Evolutionary conservation across 1,140 invertebrate genomes (phyloP).

Genomic region (Macrocentrus cingulum): DNA sequence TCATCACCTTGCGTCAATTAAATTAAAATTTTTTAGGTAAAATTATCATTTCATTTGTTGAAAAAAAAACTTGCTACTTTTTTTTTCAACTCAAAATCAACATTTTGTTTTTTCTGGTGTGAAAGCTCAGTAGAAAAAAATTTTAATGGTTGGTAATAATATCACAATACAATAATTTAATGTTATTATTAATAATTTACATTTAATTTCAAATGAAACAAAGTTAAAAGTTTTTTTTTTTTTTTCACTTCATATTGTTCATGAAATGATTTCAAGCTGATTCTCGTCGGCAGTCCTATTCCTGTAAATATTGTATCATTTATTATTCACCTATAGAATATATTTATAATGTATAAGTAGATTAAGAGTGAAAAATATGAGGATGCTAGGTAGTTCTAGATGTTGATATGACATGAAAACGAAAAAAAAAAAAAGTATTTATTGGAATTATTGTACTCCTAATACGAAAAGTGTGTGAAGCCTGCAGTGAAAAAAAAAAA

Average conservation of each 20-base stretch:
- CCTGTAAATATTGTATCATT: slow-evolving; percentile 53
- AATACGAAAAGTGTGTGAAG: background rate
- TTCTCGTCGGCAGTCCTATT: slow-evolving; percentile 38
- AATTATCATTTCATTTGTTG: no score
- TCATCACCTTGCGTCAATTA: no score
- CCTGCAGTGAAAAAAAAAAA: no score
- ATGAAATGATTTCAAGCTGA: slow-evolving; percentile 29
- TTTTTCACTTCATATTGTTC: background rate
- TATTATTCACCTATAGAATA: slow-evolving; percentile 42
- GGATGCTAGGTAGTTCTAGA: slow-evolving; percentile 33
- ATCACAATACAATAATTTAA: no score
- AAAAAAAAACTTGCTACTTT: no score
- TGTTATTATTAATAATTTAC: no score
- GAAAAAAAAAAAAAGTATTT: slow-evolving; percentile 40
- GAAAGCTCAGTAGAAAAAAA: no score
- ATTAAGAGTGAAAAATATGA: slow-evolving; percentile 11
- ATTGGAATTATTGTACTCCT: slow-evolving; percentile 32
- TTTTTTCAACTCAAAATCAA: no score
- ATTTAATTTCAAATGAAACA: no score
- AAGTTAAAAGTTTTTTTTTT: background rate
- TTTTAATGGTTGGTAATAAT: no score
- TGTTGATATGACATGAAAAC: slow-evolving; percentile 37
- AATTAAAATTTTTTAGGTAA: no score
- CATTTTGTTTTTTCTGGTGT: no score
- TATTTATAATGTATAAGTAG: slow-evolving; percentile 35